Evolutionary conservation across 92 coral and sea anemone species (phyloP).

Genomic region (Metridium senile): DNA sequence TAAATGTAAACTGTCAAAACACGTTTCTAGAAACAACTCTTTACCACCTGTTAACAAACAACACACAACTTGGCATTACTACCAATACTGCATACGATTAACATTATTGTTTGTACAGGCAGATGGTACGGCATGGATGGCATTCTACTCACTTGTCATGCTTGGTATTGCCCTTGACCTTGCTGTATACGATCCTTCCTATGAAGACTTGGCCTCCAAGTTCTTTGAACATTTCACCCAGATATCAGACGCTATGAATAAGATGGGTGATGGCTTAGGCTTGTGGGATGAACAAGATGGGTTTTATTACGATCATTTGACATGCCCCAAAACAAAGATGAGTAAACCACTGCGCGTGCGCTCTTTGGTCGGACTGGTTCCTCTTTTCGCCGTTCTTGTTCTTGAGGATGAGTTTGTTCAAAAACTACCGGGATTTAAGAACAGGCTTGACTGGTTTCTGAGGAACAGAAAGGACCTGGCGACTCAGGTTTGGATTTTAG

Average conservation of each 20-base stretch:
- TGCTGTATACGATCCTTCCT: slow-evolving; percentile 70
- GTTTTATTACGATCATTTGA: slow-evolving; percentile 83
- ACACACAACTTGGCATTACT: no score
- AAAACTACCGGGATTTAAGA: slow-evolving; percentile 77
- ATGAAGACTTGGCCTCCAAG: slow-evolving; percentile 90
- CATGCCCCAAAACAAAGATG: slow-evolving; percentile 19
- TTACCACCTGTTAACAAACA: no score
- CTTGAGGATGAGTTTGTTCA: slow-evolving; percentile 70
- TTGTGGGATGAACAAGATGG: slow-evolving; percentile 88
- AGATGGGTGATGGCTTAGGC: slow-evolving; percentile 81
- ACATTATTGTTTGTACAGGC: slow-evolving; percentile 41
- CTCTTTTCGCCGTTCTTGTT: slow-evolving; percentile 77
- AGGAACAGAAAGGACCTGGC: slow-evolving; percentile 75
- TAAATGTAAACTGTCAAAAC: no score
- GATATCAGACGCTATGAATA: slow-evolving; percentile 88
- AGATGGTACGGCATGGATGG: slow-evolving; percentile 99
- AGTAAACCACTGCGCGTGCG: slow-evolving; percentile 79
- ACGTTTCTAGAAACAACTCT: no score
- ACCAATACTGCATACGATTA: not conserved
- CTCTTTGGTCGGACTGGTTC: slow-evolving; percentile 84
- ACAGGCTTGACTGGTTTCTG: slow-evolving; percentile 85
- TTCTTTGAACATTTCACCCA: slow-evolving; percentile 91
- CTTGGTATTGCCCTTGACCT: slow-evolving; percentile 84
- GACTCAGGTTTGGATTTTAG: slow-evolving; percentile 48
- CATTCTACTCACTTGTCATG: slow-evolving; percentile 81